A percentile compares a stretch with the other conserved stretches of the same genome.
phyloP scores from a whole-genome alignment of 2,797 vertebrate genomes.

The Poeciliopsis presidionis region DNA sequence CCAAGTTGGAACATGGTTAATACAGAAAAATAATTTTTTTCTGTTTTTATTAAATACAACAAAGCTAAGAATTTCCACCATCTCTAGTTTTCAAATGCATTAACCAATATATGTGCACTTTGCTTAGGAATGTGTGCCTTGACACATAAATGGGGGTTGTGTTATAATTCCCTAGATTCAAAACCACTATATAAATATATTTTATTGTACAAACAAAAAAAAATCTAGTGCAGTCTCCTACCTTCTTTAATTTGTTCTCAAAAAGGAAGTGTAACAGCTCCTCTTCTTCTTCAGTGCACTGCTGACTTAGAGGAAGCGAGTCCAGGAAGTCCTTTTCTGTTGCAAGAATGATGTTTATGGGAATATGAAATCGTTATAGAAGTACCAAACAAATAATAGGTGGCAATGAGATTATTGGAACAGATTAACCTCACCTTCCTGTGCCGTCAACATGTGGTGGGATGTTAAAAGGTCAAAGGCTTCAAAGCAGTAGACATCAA shows the following conservation, averaged over 20 bases:
- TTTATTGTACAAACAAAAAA: background rate
- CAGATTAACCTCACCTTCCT: conserved; percentile 87
- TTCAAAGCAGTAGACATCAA: conserved; percentile 99
- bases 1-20: background rate
- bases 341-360: background rate
- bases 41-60: background rate
- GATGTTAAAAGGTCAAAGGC: conserved; percentile 98
- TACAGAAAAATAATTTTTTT: background rate
- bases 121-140: background rate
- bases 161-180: background rate
- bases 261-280: conserved; percentile 95
- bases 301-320: conserved; percentile 85
- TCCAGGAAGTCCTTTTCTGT: conserved; percentile 85
- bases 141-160: background rate
- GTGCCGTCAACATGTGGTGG: conserved; percentile 97
- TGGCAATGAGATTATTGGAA: background rate
- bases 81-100: background rate
- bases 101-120: background rate
- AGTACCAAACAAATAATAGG: conserved; percentile 7
- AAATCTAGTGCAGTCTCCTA: conserved; percentile 52
- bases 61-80: background rate
- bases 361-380: background rate
- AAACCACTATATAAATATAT: background rate
- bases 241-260: conserved; percentile 99
- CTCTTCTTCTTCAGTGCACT: conserved; percentile 92